Evolutionary conservation across 2,797 vertebrate genomes (phyloP).

Genomic region (Cetoscarus ocellatus): DNA sequence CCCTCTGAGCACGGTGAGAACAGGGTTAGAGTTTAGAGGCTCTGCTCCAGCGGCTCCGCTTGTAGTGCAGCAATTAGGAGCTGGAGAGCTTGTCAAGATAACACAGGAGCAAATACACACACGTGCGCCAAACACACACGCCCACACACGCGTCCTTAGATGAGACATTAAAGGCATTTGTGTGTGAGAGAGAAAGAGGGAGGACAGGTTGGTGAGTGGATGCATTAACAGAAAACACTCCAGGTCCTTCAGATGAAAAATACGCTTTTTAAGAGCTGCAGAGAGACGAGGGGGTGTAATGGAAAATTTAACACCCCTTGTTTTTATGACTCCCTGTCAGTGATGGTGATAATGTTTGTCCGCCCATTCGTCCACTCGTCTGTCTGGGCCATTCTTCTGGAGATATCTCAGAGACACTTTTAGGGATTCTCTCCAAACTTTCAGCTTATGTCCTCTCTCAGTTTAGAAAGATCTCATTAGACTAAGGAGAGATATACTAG

Average conservation of each 20-base stretch:
- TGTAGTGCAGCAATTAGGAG: constrained; percentile 53
- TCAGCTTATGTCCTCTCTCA: too few relatives aligned
- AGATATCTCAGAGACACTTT: too few relatives aligned
- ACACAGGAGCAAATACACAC: constrained; percentile 29
- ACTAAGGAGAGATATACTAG: too few relatives aligned
- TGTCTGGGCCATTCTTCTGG: too few relatives aligned
- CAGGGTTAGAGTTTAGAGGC: constrained; percentile 35
- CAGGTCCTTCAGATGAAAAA: constrained; percentile 57
- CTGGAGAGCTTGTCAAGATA: constrained; percentile 53
- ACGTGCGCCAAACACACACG: constrained; percentile 25
- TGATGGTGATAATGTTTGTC: too few relatives aligned
- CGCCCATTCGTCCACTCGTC: too few relatives aligned
- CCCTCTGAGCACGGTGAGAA: constrained; percentile 10
- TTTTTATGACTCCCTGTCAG: constrained; percentile 19
- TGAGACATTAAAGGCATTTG: constrained; percentile 70
- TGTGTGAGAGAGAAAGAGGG: constrained; percentile 37
- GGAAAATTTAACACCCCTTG: constrained; percentile 44
- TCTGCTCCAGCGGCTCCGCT: constrained; percentile 25
- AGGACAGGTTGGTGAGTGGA: constrained; percentile 49
- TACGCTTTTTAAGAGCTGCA: constrained; percentile 30
- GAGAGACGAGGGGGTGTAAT: constrained; percentile 32
- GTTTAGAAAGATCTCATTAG: too few relatives aligned
- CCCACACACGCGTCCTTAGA: constrained; percentile 10
- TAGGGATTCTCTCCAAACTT: too few relatives aligned
- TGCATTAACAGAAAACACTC: constrained; percentile 56